phyloP scores from a whole-genome alignment of 2,888 invertebrate species.

The Galerucella calmariensis region DNA sequence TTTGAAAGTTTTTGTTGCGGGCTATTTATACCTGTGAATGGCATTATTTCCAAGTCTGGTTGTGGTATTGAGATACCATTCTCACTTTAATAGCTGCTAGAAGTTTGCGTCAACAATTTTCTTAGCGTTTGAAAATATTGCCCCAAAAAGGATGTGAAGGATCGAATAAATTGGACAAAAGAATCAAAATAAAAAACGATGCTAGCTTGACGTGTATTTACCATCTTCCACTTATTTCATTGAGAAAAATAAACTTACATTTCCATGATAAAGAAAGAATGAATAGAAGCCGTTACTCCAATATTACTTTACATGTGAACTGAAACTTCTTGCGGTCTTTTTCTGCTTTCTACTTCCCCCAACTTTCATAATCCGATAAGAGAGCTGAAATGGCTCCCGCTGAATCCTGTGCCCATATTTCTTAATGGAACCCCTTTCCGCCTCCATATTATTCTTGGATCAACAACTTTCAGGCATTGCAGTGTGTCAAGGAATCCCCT shows the following conservation, averaged over 20 bases:
- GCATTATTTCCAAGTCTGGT: too few relatives aligned
- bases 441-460: conserved; percentile 42
- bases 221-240: not conserved
- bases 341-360: conserved; percentile 10
- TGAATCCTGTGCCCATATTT: conserved; percentile 17
- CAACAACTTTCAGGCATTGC: conserved; percentile 42
- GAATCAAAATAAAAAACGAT: not conserved
- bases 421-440: conserved; percentile 26
- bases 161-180: too few relatives aligned
- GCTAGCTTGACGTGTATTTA: not conserved
- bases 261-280: not conserved
- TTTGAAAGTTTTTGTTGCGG: too few relatives aligned
- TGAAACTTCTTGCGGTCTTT: not conserved
- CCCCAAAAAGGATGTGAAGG: too few relatives aligned
- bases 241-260: not conserved
- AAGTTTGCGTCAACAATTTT: too few relatives aligned
- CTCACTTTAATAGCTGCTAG: too few relatives aligned
- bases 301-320: not conserved
- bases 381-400: not conserved
- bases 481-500: conserved; percentile 35
- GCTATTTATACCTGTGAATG: too few relatives aligned
- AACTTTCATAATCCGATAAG: conserved; percentile 19
- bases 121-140: too few relatives aligned
- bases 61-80: too few relatives aligned
- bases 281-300: not conserved